Conservation (phyloP, 2,888 invertebrate species). For the Dicycla oo region DNA sequence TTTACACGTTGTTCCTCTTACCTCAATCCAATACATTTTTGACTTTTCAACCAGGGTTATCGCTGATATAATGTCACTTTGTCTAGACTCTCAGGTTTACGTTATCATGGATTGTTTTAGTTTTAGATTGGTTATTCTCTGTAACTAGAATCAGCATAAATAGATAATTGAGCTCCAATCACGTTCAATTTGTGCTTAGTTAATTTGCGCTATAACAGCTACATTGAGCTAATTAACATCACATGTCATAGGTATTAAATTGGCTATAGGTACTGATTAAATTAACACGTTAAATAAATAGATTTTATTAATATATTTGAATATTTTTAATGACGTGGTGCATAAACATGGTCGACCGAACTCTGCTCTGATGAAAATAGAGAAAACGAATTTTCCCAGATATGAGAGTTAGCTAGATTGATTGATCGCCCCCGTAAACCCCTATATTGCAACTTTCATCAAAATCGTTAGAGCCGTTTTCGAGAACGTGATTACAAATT, state of each 20-base stretch:
- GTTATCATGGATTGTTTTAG: background rate
- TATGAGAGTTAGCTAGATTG: no score
- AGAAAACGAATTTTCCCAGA: no score
- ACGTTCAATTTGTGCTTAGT: background rate
- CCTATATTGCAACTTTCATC: no score
- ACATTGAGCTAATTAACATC: constrained; percentile 13
- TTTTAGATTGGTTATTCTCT: background rate
- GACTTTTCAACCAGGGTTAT: background rate
- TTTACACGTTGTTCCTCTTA: no score
- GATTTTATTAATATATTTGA: no score
- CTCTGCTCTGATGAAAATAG: no score
- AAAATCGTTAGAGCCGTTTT: no score
- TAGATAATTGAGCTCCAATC: background rate
- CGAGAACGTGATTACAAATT: no score
- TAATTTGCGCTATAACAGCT: constrained; percentile 16
- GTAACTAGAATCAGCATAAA: background rate
- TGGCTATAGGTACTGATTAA: constrained; percentile 5
- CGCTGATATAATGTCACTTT: background rate
- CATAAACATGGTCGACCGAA: no score
- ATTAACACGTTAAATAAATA: background rate
- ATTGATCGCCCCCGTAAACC: no score
- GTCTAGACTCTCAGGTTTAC: background rate
- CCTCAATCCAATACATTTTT: no score
- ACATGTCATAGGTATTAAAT: background rate
- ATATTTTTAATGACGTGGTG: no score